phyloP scores from a whole-genome alignment of 2,888 invertebrate genomes.

The Tenthredo livida region DNA sequence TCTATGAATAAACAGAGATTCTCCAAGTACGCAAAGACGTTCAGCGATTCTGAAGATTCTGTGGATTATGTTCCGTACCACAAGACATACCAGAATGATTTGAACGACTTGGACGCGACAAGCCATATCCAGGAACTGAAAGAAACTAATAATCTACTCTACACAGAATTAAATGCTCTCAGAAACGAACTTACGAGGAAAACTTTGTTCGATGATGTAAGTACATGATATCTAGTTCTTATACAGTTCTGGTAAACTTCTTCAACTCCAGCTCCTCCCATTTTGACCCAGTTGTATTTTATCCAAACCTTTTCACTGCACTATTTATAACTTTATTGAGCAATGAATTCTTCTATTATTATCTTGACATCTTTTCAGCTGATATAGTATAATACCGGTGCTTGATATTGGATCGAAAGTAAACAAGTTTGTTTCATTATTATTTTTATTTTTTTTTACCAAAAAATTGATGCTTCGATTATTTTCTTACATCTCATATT shows the following conservation, averaged over 20 bases:
- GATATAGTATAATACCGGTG: neutral
- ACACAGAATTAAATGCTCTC: slow-evolving; percentile 67
- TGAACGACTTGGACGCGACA: slow-evolving; percentile 67
- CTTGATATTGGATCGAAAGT: slow-evolving; percentile 27
- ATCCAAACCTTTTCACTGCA: neutral
- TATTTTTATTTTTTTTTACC: too few relatives aligned
- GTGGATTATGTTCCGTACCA: slow-evolving; percentile 70
- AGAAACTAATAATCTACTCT: slow-evolving; percentile 69
- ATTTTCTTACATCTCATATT: neutral
- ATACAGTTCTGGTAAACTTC: neutral
- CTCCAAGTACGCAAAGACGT: slow-evolving; percentile 68
- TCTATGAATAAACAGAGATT: slow-evolving; percentile 63
- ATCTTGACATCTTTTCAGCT: slow-evolving; percentile 6
- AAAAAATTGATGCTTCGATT: neutral
- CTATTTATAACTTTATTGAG: slow-evolving; percentile 39
- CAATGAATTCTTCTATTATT: slow-evolving; percentile 32
- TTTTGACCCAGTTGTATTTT: slow-evolving; percentile 37
- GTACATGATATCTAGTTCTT: slow-evolving; percentile 56
- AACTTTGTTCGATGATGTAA: slow-evolving; percentile 65
- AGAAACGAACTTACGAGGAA: slow-evolving; percentile 66
- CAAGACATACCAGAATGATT: slow-evolving; percentile 68
- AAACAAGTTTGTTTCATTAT: neutral
- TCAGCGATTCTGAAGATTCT: slow-evolving; percentile 75
- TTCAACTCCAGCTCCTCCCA: neutral
- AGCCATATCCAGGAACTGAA: slow-evolving; percentile 70